A percentile compares a stretch with the other conserved stretches of the same genome.
phyloP scores from a whole-genome alignment of 2,797 vertebrate genomes.

The Threskiornis aethiopicus region DNA sequence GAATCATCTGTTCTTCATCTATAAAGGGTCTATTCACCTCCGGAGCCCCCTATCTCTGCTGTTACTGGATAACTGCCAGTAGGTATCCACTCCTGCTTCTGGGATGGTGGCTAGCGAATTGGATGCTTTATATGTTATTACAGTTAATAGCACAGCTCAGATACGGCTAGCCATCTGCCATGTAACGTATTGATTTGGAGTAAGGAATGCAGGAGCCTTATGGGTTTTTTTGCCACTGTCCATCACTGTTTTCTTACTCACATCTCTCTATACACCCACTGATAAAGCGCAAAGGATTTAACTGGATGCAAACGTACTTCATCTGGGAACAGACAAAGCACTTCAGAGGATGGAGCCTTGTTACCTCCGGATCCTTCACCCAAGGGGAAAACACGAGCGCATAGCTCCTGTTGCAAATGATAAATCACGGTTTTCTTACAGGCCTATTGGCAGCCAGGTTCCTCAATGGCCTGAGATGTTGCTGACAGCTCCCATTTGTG shows the following conservation, averaged over 20 bases:
- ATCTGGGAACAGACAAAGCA: not conserved
- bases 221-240: not conserved
- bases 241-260: not conserved
- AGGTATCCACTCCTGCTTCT: not conserved
- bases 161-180: not conserved
- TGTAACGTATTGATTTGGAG: rapidly evolving
- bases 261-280: not conserved
- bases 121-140: not conserved
- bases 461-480: not conserved
- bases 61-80: not conserved
- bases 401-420: not conserved
- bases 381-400: not conserved
- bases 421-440: not conserved
- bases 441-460: not conserved
- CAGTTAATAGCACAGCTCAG: not conserved
- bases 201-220: not conserved
- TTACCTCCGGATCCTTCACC: not conserved
- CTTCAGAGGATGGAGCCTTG: not conserved
- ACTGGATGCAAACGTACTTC: not conserved
- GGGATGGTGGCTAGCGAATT: not conserved
- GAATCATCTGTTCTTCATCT: not conserved
- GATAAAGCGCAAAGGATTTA: not conserved
- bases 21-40: not conserved
- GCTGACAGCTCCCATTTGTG: not conserved
- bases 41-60: not conserved